These are phyloP conservation scores for Luperina nickerlii DNA, from an alignment of 2,888 invertebrate genomes.

Conservation along the genomic window DNA sequence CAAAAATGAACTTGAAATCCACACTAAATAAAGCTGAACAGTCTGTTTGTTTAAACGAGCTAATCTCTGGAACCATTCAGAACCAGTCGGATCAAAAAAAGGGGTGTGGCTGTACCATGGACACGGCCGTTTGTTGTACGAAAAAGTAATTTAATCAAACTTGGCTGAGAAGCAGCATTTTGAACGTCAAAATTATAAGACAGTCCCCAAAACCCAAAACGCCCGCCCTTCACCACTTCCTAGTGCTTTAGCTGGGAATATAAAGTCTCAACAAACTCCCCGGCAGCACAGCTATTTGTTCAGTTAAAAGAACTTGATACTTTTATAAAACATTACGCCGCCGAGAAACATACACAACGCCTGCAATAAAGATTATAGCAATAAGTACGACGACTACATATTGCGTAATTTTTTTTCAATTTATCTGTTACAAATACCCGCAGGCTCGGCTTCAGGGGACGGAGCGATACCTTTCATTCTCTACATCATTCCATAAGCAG, in stretches of 20 bases:
- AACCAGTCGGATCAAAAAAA: no score
- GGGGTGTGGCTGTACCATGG: no score
- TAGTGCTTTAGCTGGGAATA: not conserved
- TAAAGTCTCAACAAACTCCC: not conserved
- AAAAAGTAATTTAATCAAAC: no score
- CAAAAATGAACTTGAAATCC: no score
- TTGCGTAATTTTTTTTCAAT: constrained; percentile 5
- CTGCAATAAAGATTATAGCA: constrained; percentile 7
- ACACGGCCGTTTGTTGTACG: no score
- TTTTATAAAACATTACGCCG: not conserved
- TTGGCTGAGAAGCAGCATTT: no score
- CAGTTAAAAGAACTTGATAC: not conserved
- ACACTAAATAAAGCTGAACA: no score
- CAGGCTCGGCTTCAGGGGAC: no score
- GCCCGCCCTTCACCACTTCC: not conserved
- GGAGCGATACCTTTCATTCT: not conserved
- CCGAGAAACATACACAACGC: not conserved
- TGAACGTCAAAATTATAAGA: no score
- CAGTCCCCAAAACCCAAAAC: not conserved
- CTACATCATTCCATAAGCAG: not conserved
- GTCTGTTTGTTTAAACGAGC: no score
- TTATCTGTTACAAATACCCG: not conserved
- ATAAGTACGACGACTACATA: not conserved
- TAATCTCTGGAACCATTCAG: no score
- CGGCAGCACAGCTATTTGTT: not conserved